Evolutionary conservation across 53 echinoderm and acorn worm species (phyloP), one percentile per base, ranked within the genome.

Genomic region (Temnopleurus reevesii): DNA sequence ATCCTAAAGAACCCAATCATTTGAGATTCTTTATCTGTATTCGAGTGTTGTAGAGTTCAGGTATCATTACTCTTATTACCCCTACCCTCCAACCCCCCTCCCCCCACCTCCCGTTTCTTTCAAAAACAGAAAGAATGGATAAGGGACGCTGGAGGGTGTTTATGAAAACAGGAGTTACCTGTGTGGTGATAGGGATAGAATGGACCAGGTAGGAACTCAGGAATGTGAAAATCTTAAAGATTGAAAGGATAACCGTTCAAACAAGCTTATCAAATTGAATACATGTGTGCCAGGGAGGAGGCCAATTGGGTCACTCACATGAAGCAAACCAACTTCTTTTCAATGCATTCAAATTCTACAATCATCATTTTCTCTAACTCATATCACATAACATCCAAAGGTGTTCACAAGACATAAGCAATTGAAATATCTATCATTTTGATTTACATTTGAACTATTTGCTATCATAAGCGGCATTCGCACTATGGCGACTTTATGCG

Each of bases 261-360:
- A 38, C 71, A 79, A 79, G 79, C 79, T 49, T 47, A 46, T 21
- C 45, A 46, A 79, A 79, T 79, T 49, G 49, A 79, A 79, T 79
- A 79, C 79, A 79, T 79, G 49, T 47, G 79, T 77, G 77, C 47
- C 46, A 38, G 71, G 41, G 19, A 38, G 38, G 21, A 18, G 71
- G 71, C 71, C 41, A 34, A 71, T 7, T 38, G 21, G 71, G n/a
- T 34, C 38, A 38, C 28, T 71, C 41, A 71, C 12, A 33, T 31
- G 34, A n/a, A n/a, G 8, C n/a, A 0, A 41, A 56, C 24, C 56
- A 41, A 41, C 36, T 38, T 41, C 9, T 36, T 17, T 38, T 71
- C n/a, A n/a, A n/a, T 43, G 27, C 30, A 29, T 30, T 29, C 29
- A 60, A 30, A 29, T 30, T 8, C 6, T 30, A 29, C 60, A 10